Conservation (phyloP, 2,797 vertebrate species). For the Falco rusticolus region DNA sequence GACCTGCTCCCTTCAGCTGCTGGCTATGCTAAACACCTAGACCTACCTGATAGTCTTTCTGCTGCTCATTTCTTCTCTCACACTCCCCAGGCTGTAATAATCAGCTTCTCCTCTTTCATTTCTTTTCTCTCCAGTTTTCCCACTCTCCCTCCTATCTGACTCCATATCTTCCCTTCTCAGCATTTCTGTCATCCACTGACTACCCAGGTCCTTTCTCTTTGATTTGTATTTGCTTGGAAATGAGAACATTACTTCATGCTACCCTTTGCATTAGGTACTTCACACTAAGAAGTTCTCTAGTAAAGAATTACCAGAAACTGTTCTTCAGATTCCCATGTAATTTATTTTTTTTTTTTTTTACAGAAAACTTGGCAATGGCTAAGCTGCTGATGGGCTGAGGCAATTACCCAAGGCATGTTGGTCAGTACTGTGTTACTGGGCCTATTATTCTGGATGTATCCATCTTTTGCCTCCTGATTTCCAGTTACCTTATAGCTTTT, state of each 20-base stretch:
- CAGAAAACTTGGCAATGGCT: not conserved
- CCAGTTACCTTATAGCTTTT: not conserved
- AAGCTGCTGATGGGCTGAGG: not conserved
- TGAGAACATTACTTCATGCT: not conserved
- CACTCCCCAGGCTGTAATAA: not conserved
- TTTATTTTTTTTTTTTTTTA: not conserved
- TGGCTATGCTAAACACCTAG: not conserved
- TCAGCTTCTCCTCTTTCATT: not conserved
- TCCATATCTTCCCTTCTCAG: not conserved
- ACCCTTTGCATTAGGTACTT: not conserved
- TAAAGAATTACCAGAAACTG: not conserved
- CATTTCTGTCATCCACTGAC: not conserved
- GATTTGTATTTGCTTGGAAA: not conserved
- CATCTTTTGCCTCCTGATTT: not conserved
- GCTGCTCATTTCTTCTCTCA: not conserved
- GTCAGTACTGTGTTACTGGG: not conserved
- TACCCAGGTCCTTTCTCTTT: not conserved
- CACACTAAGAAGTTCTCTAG: not conserved
- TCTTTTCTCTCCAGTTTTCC: not conserved
- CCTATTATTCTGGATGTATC: not conserved
- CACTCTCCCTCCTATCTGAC: not conserved
- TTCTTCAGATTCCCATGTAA: not conserved
- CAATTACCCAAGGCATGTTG: not conserved
- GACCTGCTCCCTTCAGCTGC: not conserved
- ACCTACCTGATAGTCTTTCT: not conserved